These are phyloP conservation scores for Typhlomys cinereus DNA, from an alignment of 2,113 vertebrate genomes.

Conservation along the genomic window DNA sequence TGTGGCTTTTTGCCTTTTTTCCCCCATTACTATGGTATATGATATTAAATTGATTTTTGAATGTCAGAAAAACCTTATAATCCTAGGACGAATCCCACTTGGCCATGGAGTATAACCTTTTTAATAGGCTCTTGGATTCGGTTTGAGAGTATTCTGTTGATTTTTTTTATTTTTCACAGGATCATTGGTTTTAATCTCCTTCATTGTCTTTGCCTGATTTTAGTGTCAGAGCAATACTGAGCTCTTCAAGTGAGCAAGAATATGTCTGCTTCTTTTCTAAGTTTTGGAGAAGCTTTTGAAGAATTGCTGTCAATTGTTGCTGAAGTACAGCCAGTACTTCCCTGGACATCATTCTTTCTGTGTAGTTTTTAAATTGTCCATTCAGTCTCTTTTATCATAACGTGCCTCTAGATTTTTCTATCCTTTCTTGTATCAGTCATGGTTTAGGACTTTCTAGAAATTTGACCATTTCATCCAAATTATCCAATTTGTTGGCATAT, in stretches of 20 bases:
- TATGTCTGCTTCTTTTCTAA: no score
- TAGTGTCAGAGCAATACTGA: neutral
- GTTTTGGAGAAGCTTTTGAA: neutral
- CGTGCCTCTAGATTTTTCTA: neutral
- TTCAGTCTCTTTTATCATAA: neutral
- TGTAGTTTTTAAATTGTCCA: neutral
- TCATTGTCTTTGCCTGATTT: neutral
- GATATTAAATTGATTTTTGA: neutral
- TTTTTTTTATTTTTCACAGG: conserved; percentile 15
- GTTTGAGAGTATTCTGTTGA: neutral
- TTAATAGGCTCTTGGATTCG: neutral
- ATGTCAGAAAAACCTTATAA: neutral
- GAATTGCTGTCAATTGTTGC: no score
- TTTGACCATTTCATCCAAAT: conserved; percentile 23
- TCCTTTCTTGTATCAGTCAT: neutral
- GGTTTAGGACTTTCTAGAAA: conserved; percentile 16
- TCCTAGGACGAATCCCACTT: neutral
- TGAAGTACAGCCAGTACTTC: neutral
- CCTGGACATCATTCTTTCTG: neutral
- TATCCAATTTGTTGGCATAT: neutral
- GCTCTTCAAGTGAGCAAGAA: conserved; percentile 5
- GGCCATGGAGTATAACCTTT: neutral
- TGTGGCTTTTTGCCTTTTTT: neutral
- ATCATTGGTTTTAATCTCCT: neutral
- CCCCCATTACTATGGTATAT: neutral